These are phyloP conservation scores for Eristalis arbustorum DNA, from an alignment of 2,888 invertebrate genomes.

Conservation along the genomic window DNA sequence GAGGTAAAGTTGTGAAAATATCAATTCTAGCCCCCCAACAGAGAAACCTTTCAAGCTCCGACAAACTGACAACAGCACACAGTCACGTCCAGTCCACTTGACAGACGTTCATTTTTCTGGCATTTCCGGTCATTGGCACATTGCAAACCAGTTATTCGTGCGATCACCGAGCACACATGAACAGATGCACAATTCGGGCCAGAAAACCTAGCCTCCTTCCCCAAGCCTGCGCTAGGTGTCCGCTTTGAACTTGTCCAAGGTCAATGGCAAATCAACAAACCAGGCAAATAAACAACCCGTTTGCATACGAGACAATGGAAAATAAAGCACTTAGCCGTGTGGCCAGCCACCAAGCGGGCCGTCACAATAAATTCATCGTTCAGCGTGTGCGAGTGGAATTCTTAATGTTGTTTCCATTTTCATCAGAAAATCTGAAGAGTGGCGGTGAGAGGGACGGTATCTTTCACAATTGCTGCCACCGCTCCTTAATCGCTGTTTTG, in stretches of 20 bases:
- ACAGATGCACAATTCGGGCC: not conserved
- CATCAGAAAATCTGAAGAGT: conserved; percentile 1
- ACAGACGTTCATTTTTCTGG: not conserved
- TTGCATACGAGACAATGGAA: conserved; percentile 34
- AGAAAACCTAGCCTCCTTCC: not conserved
- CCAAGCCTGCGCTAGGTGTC: not conserved
- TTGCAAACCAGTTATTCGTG: not conserved
- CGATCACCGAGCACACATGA: not conserved
- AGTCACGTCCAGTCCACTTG: too few relatives aligned
- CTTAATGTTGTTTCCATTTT: conserved; percentile 16
- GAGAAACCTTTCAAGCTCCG: not conserved
- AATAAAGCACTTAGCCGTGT: not conserved
- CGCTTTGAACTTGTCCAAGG: conserved; percentile 63
- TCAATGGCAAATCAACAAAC: conserved; percentile 47
- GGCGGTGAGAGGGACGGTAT: not conserved
- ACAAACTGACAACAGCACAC: too few relatives aligned
- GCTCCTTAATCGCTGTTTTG: not conserved
- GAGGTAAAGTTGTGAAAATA: not conserved
- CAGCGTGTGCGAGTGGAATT: conserved; percentile 22
- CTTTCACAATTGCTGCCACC: not conserved
- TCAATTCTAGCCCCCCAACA: not conserved
- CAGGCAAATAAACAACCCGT: conserved; percentile 30
- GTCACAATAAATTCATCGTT: conserved; percentile 15
- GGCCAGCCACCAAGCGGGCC: not conserved
- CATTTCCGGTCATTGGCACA: conserved; percentile 46